Evolutionary conservation across 2,888 invertebrate genomes (phyloP).

Genomic region (Rhagonycha lutea): DNA sequence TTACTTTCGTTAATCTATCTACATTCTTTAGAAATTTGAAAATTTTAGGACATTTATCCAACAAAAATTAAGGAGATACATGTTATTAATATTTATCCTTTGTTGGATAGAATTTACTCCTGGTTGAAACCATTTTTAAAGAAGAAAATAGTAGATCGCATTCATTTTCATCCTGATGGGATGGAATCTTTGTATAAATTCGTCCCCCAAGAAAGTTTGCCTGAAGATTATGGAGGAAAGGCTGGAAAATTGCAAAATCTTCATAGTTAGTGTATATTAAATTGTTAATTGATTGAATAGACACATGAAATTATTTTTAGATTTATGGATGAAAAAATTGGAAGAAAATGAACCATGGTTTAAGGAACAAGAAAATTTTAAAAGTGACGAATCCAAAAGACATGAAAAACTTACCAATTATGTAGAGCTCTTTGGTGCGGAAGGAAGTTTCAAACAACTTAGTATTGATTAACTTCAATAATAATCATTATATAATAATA

Average conservation of each 20-base stretch:
- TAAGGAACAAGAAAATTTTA: conserved; percentile 74
- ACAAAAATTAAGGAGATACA: conserved; percentile 87
- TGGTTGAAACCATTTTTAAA: conserved; percentile 86
- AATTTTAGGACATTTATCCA: conserved; percentile 78
- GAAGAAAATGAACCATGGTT: conserved; percentile 81
- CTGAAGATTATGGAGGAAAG: conserved; percentile 81
- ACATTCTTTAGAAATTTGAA: not conserved
- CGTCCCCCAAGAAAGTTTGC: conserved; percentile 79
- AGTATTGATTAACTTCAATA: conserved; percentile 83
- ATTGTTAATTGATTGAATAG: not conserved
- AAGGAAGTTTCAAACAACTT: conserved; percentile 85
- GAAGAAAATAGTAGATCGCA: conserved; percentile 83
- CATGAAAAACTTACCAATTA: conserved; percentile 85
- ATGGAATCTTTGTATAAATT: conserved; percentile 76
- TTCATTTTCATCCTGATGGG: conserved; percentile 73
- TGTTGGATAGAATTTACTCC: conserved; percentile 82
- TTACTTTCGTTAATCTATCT: not conserved
- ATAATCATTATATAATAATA: too few relatives aligned
- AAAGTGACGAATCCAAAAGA: conserved; percentile 78
- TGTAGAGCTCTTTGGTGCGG: conserved; percentile 85
- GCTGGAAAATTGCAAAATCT: conserved; percentile 74
- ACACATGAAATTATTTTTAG: conserved; percentile 53
- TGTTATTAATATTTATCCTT: conserved; percentile 80
- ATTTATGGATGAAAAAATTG: conserved; percentile 79
- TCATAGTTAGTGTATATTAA: conserved; percentile 63